Conservation (phyloP, 2,888 invertebrate species). For the Hypsopygia costalis region DNA sequence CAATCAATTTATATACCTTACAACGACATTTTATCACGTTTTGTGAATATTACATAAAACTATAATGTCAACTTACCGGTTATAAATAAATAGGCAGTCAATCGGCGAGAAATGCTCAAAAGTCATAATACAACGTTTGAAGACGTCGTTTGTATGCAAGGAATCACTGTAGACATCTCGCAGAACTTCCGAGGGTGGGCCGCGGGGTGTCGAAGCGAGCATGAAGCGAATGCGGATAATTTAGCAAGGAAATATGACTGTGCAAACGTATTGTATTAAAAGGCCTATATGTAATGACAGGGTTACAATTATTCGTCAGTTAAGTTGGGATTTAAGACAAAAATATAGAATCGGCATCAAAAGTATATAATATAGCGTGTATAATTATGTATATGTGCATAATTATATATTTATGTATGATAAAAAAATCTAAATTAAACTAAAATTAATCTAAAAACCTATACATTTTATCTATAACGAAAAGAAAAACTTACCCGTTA, state of each 20-base stretch:
- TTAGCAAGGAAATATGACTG: constrained; percentile 66
- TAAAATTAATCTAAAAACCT: too few relatives aligned
- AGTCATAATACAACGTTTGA: constrained; percentile 69
- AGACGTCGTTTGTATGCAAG: constrained; percentile 79
- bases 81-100: constrained; percentile 36
- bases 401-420: too few relatives aligned
- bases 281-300: not conserved
- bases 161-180: constrained; percentile 80
- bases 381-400: too few relatives aligned
- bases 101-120: constrained; percentile 64
- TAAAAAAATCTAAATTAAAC: too few relatives aligned
- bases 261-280: not conserved
- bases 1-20: too few relatives aligned
- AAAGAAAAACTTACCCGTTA: too few relatives aligned
- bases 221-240: constrained; percentile 67
- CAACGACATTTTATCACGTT: too few relatives aligned
- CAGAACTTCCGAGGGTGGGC: constrained; percentile 52
- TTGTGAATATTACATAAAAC: too few relatives aligned
- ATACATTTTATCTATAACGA: too few relatives aligned
- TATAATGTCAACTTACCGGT: constrained; percentile 31
- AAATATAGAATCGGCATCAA: too few relatives aligned
- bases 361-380: too few relatives aligned
- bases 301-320: not conserved
- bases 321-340: too few relatives aligned
- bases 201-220: constrained; percentile 56